Evolutionary conservation across 2,888 invertebrate species (phyloP).

Genomic region (Drosophila anomelani): DNA sequence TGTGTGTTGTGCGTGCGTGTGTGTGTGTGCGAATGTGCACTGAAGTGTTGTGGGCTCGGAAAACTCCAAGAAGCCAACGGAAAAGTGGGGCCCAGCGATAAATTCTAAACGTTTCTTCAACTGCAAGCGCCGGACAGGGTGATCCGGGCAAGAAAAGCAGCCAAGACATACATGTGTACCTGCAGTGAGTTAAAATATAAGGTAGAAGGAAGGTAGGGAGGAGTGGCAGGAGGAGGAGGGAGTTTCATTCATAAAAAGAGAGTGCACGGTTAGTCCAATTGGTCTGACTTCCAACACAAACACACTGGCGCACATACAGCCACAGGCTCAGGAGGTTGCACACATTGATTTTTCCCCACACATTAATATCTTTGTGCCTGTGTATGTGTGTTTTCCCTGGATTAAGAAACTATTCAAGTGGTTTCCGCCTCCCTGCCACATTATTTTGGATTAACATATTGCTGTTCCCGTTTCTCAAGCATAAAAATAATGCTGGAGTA

Average conservation of each 20-base stretch:
- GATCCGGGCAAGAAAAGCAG: conserved; percentile 43
- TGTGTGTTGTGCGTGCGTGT: conserved; percentile 30
- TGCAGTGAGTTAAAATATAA: conserved; percentile 65
- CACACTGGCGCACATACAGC: conserved; percentile 44
- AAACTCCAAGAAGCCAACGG: conserved; percentile 42
- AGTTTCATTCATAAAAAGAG: conserved; percentile 71
- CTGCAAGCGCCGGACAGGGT: conserved; percentile 60
- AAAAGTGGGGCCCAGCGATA: conserved; percentile 24
- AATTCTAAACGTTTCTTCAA: conserved; percentile 15
- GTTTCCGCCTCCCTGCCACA: conserved; percentile 44
- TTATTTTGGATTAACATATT: conserved; percentile 68
- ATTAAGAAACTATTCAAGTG: conserved; percentile 59
- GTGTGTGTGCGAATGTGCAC: conserved; percentile 46
- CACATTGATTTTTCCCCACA: conserved; percentile 78
- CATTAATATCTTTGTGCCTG: conserved; percentile 11
- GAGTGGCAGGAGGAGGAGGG: conserved; percentile 6
- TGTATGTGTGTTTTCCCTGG: conserved; percentile 25
- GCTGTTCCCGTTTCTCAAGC: conserved; percentile 45
- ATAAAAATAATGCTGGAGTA: conserved; percentile 15
- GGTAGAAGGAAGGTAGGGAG: background rate
- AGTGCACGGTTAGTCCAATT: conserved; percentile 55
- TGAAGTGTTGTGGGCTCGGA: conserved; percentile 58
- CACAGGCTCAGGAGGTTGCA: conserved; percentile 36
- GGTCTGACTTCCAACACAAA: conserved; percentile 41
- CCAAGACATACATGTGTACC: conserved; percentile 54